phyloP scores from a whole-genome alignment of 2,113 vertebrate genomes.

The Loxodonta africana region DNA sequence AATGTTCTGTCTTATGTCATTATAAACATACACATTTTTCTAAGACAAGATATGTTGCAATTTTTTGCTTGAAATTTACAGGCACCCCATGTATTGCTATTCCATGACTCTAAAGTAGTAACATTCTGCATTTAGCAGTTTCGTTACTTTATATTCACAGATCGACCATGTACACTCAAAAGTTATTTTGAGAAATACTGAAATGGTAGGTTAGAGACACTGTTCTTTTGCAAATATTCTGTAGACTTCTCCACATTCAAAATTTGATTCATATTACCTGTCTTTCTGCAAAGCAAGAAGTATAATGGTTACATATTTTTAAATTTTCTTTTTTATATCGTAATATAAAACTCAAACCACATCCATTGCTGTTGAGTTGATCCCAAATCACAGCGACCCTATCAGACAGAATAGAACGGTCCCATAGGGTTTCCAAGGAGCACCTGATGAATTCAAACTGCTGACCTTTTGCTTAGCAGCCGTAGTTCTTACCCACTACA shows the following conservation, averaged over 20 bases:
- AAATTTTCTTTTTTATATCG: not conserved
- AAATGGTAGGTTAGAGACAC: conserved; percentile 10
- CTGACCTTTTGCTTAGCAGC: too few species aligned
- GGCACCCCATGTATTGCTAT: not conserved
- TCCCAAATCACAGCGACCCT: too few species aligned
- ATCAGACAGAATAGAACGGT: too few species aligned
- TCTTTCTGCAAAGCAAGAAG: not conserved
- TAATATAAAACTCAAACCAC: not conserved
- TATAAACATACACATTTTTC: conserved; percentile 16
- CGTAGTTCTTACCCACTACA: too few species aligned
- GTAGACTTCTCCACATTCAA: not conserved
- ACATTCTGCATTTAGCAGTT: not conserved
- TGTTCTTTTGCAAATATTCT: conserved; percentile 43
- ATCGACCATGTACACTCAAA: not conserved
- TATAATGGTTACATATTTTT: not conserved
- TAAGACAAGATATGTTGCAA: not conserved
- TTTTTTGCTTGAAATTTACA: conserved; percentile 22
- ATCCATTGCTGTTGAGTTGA: too few species aligned
- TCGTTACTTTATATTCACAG: conserved; percentile 18
- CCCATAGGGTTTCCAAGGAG: too few species aligned
- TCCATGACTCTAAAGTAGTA: not conserved
- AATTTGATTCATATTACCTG: not conserved
- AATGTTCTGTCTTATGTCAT: conserved; percentile 4
- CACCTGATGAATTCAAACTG: too few species aligned
- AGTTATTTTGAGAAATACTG: conserved; percentile 36